Base-by-base conservation (phyloP, 2,113 vertebrate genomes). In the Brienomyrus brachyistius region DNA sequence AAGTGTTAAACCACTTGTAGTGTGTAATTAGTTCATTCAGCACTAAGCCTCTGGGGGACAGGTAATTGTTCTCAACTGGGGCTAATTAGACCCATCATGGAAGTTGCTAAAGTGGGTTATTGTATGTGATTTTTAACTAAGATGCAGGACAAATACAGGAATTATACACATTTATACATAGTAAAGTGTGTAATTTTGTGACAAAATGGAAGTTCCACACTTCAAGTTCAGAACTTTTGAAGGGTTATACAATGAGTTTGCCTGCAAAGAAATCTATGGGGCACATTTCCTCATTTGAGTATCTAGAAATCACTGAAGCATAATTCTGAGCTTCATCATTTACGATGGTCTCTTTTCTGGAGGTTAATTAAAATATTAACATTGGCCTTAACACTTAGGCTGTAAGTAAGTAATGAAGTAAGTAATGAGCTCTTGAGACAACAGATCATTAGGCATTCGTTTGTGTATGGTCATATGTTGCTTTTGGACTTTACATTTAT, bases 1-100 rank as follows among this genome's bases (percentile, higher is more conserved):
- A n/a, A 23, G 4, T 59, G 40, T 83, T 48, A 52, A 54, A 13
- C 48, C 74, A 54, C 43, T 52, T 52, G 40, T 51, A 82, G 23
- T 50, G 88, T 89, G 40, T 45, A 89, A 84, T 47, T 62, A 66
- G 21, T 17, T 84, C 50, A 47, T 89, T 48, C 62, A 23, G 52
- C 10, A 13, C 52, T 10, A 35, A 4, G 52, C 84, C 88, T 84
- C 80, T 40, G n/a, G 88, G 35, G 52, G 35, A 82, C 50, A 77
- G 7, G 35, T 56, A 83, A 89, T 83, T 84, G 80, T 89, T 74
- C 88, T 62, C 77, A 85, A 80, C 51, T 89, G 23, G 15, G 77
- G 70, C 31, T 89, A 89, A 89, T 89, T 83, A 89, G 48, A 74
- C 19, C 51, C 70, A 52, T 47, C 10, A 40, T 17, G 51, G 51